Evolutionary conservation across 2,113 vertebrate species (phyloP).

Genomic region (Trematocara unimaculatum): DNA sequence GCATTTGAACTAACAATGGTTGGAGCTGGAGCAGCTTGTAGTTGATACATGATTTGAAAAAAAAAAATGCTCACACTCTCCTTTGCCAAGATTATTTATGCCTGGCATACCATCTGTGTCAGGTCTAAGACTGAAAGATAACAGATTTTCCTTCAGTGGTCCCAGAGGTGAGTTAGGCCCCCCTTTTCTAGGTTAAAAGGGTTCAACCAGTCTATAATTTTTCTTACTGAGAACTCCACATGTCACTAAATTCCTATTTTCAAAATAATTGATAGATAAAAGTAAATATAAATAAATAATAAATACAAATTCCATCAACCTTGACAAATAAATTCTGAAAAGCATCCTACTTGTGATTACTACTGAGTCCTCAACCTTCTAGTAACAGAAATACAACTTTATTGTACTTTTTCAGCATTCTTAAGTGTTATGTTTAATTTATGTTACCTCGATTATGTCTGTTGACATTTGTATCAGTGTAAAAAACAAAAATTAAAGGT

Average conservation of each 20-base stretch:
- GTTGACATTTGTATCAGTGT: fast-evolving
- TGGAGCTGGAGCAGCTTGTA: constrained; percentile 2
- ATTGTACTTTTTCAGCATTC: not conserved
- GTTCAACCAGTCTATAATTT: not conserved
- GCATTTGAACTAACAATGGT: not conserved
- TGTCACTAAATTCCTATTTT: not conserved
- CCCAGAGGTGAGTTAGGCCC: not conserved
- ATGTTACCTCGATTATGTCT: not conserved
- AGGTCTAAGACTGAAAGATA: constrained; percentile 10
- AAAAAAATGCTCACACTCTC: not conserved
- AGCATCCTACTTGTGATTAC: not conserved
- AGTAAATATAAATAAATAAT: not conserved
- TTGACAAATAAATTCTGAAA: not conserved
- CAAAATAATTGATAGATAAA: not conserved
- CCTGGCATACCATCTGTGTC: constrained; percentile 30
- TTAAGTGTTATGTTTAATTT: not conserved
- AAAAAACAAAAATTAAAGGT: not conserved
- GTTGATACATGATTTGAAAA: constrained; percentile 4
- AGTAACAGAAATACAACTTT: not conserved
- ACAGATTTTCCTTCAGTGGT: constrained; percentile 14
- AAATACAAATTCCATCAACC: not conserved
- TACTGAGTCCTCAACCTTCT: not conserved
- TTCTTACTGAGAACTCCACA: not conserved
- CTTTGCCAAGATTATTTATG: constrained; percentile 14
- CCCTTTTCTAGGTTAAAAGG: not conserved